These are phyloP conservation scores for Magallana gigas DNA, from an alignment of 1,140 invertebrate genomes.

Conservation along the genomic window DNA sequence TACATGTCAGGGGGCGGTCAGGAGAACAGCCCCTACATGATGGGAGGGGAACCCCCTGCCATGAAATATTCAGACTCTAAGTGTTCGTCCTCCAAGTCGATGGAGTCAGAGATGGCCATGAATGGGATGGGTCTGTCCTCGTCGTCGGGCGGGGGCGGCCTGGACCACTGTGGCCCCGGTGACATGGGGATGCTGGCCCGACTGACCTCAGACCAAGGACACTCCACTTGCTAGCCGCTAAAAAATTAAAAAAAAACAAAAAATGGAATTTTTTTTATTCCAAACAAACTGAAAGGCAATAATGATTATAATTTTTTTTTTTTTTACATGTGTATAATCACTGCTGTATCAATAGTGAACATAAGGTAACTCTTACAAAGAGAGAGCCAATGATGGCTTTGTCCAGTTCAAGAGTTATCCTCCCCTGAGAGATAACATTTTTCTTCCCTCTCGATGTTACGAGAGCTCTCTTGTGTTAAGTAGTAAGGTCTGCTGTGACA, in stretches of 20 bases:
- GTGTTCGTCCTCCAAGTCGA: neutral
- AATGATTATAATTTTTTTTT: too few relatives aligned
- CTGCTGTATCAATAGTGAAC: too few relatives aligned
- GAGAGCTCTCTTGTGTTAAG: neutral
- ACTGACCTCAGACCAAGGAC: constrained; percentile 14
- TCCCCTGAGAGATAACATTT: neutral
- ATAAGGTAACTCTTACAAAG: too few relatives aligned
- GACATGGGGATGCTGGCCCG: constrained; percentile 28
- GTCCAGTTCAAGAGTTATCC: too few relatives aligned
- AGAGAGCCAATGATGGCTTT: too few relatives aligned
- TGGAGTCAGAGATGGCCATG: constrained; percentile 37
- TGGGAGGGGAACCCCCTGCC: neutral
- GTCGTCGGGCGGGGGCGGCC: neutral
- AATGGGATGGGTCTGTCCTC: constrained; percentile 10
- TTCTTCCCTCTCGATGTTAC: neutral
- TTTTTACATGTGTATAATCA: too few relatives aligned
- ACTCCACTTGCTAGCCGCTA: neutral
- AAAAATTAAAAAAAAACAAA: neutral
- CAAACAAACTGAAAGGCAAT: too few relatives aligned
- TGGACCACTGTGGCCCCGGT: neutral
- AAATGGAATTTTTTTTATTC: neutral
- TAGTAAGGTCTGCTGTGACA: too few relatives aligned
- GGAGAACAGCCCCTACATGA: constrained; percentile 44
- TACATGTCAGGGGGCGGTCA: constrained; percentile 37
- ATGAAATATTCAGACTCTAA: constrained; percentile 44